phyloP scores from a whole-genome alignment of 2,113 vertebrate genomes.

The Copsychus sechellarum region DNA sequence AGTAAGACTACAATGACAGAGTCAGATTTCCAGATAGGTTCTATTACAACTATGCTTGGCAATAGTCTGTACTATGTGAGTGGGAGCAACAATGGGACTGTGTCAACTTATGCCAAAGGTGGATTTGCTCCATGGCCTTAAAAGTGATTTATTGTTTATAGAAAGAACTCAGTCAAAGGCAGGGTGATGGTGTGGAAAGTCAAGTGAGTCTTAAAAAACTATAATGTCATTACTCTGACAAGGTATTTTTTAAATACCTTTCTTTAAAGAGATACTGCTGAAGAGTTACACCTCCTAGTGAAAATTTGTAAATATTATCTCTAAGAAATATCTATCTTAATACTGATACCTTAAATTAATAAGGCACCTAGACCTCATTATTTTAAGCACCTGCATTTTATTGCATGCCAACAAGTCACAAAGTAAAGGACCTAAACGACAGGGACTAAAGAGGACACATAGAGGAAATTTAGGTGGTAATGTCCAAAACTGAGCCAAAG shows the following conservation, averaged over 20 bases:
- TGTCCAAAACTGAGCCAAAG: neutral
- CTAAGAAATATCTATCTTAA: neutral
- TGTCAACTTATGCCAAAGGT: neutral
- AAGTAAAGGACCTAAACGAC: neutral
- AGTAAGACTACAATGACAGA: conserved; percentile 28
- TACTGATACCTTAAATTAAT: neutral
- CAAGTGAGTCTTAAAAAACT: neutral
- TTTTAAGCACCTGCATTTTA: neutral
- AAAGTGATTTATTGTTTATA: conserved; percentile 25
- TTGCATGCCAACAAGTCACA: neutral
- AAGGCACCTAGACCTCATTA: neutral
- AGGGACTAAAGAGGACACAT: neutral
- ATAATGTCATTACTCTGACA: neutral
- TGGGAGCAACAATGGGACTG: conserved; percentile 4
- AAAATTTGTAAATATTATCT: neutral
- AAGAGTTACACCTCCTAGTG: neutral
- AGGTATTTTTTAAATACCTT: neutral
- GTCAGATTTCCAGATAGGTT: conserved; percentile 45
- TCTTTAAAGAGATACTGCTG: neutral
- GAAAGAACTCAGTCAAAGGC: neutral
- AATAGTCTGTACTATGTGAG: neutral
- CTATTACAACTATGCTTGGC: conserved; percentile 26
- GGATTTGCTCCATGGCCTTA: conserved; percentile 32
- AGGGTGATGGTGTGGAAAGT: neutral
- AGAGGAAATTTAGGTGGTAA: neutral